Evolutionary conservation across 2,888 invertebrate species (phyloP), one percentile per base, ranked within the genome.

Genomic region (Drosophila atroscutellata): DNA sequence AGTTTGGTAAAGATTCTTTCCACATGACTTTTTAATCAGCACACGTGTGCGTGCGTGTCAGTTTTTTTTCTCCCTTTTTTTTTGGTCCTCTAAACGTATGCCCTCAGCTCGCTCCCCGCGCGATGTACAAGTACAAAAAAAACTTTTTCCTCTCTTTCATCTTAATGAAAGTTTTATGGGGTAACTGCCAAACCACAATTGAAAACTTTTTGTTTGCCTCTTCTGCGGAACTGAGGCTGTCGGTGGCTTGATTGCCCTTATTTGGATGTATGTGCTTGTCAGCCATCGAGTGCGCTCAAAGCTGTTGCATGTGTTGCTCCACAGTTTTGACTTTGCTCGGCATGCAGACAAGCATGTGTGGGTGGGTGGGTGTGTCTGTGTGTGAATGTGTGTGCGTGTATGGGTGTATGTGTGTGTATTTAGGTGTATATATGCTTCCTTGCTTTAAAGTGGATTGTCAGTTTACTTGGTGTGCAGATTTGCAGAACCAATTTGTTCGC

Each of bases 21-120:
- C 77, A 75, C 75, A 83, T 75, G 83, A 77, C 75, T 75, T 83
- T 81, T 81, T 81, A 81, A 83, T 83, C 81, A 83, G 75, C 55
- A 55, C 63, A 77, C 77, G 75, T 68, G 68, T 60, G 70, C 57
- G 68, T 75, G 24, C 24, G 24, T 24, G 7, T 24, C 4, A 8
- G 45, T 15, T 45, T 45, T 42, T 20, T 1, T 24, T 20, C 11
- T 5, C 34, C 8, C 34, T 20, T 51, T 28, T 20, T 60, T 59
- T 26, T 47, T 47, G 54, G 54, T 50, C 51, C 36, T 61, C 64
- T 57, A 68, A 76, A 57, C 62, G 65, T 56, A 65, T 63, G 18
- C 54, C 47, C 42, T 45, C 55, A 60, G 45, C 50, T 51, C 32
- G 54, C 28, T 30, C n/a, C 20, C 51, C 49, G 37, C n/a, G 57